phyloP scores from a whole-genome alignment of 2,113 vertebrate species.

The Ptychochromis oligacanthus region DNA sequence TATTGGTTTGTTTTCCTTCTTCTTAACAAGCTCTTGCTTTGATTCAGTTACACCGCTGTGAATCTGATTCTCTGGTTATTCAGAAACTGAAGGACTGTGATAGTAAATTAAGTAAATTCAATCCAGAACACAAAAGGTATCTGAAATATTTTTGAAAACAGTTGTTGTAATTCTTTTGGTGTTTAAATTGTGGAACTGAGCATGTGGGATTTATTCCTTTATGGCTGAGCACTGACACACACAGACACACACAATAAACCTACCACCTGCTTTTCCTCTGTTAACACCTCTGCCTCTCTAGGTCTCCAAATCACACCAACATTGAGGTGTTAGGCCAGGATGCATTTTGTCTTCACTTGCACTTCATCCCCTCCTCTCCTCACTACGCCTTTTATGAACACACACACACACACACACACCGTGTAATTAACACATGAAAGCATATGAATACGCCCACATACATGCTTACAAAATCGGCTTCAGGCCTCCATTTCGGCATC shows the following conservation, averaged over 20 bases:
- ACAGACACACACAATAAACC: conserved; percentile 25
- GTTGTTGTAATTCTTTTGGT: background rate
- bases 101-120: background rate
- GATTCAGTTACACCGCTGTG: background rate
- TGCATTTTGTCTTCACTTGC: conserved; percentile 74
- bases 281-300: conserved; percentile 63
- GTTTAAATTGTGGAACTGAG: conserved; percentile 16
- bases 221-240: background rate
- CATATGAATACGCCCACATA: background rate
- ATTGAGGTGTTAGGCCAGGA: conserved; percentile 75
- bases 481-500: background rate
- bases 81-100: background rate
- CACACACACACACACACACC: conserved; percentile 33
- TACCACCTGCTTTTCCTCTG: conserved; percentile 72
- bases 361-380: conserved; percentile 36
- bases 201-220: conserved; percentile 36
- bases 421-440: conserved; percentile 2
- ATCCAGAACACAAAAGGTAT: conserved; percentile 2
- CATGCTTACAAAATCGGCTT: background rate
- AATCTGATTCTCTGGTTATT: background rate
- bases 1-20: background rate
- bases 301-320: conserved; percentile 66
- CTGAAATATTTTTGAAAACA: background rate
- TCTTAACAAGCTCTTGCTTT: background rate
- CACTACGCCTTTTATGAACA: conserved; percentile 14